Evolutionary conservation across 2,797 vertebrate genomes (phyloP).

Genomic region (Eupleurogrammus muticus): DNA sequence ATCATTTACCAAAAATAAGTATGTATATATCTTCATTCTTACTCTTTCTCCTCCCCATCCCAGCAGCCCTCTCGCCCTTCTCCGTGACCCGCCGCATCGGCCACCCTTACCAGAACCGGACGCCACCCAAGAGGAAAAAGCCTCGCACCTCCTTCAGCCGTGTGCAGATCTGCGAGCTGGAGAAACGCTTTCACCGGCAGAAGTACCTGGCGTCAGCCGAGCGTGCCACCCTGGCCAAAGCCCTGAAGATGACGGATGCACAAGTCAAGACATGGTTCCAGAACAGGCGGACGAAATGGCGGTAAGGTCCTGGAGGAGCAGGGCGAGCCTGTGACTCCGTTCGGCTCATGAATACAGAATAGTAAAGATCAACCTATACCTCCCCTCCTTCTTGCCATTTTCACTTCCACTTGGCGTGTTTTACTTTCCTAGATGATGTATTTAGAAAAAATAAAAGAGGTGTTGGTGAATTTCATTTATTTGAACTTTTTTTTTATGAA

Average conservation of each 20-base stretch:
- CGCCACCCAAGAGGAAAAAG: conserved; percentile 96
- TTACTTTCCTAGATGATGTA: conserved; percentile 7
- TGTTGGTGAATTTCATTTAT: conserved; percentile 12
- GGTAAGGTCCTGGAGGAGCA: conserved; percentile 82
- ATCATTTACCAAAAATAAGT: background rate
- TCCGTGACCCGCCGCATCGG: conserved; percentile 93
- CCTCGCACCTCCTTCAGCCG: conserved; percentile 95
- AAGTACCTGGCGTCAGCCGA: conserved; percentile 96
- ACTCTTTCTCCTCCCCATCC: background rate
- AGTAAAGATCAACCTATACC: background rate
- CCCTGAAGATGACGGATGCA: conserved; percentile 96
- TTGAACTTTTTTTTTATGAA: conserved; percentile 28
- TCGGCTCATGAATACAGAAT: background rate
- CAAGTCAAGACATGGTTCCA: conserved; percentile 99
- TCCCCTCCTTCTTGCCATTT: too few species aligned
- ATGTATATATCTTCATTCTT: background rate
- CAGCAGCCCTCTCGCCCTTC: conserved; percentile 93
- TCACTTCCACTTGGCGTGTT: background rate
- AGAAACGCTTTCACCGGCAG: conserved; percentile 95
- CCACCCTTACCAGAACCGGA: conserved; percentile 97
- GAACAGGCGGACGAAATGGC: conserved; percentile 98
- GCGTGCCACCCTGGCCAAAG: conserved; percentile 91
- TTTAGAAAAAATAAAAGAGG: conserved; percentile 29
- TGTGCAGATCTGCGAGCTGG: conserved; percentile 97
- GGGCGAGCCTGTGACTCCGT: background rate